Conservation (phyloP, 2,113 vertebrate species). For the Pseudopodoces humilis region DNA sequence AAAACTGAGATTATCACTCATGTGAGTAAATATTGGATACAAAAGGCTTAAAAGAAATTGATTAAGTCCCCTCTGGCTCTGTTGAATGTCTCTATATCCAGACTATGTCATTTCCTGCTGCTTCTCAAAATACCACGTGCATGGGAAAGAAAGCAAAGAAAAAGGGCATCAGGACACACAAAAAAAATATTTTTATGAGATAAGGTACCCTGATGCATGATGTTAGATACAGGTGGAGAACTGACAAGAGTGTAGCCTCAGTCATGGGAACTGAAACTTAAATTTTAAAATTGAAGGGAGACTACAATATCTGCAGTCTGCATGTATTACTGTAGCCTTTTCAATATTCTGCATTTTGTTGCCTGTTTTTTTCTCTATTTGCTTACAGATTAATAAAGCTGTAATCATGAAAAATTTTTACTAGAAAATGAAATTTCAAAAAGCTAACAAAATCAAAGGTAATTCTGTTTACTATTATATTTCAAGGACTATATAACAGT, state of each 20-base stretch:
- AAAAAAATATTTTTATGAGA: neutral
- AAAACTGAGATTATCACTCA: neutral
- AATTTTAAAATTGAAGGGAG: neutral
- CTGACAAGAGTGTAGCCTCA: neutral
- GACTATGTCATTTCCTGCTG: neutral
- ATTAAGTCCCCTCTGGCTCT: neutral
- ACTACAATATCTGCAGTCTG: neutral
- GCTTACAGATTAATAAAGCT: neutral
- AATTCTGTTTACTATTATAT: neutral
- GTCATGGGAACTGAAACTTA: neutral
- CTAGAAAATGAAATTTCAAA: neutral
- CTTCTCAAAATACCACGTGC: neutral
- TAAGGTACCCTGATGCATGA: neutral
- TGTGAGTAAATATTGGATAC: neutral
- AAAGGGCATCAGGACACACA: neutral
- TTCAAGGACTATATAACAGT: neutral
- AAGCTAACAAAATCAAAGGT: neutral
- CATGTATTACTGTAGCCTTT: neutral
- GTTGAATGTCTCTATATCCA: neutral
- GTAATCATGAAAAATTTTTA: neutral
- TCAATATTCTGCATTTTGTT: neutral
- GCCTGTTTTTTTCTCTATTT: neutral
- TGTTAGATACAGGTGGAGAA: neutral
- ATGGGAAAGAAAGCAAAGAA: neutral
- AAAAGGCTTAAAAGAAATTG: neutral